Base-by-base conservation (phyloP, 2,797 vertebrate genomes). In the Falco berigora region DNA sequence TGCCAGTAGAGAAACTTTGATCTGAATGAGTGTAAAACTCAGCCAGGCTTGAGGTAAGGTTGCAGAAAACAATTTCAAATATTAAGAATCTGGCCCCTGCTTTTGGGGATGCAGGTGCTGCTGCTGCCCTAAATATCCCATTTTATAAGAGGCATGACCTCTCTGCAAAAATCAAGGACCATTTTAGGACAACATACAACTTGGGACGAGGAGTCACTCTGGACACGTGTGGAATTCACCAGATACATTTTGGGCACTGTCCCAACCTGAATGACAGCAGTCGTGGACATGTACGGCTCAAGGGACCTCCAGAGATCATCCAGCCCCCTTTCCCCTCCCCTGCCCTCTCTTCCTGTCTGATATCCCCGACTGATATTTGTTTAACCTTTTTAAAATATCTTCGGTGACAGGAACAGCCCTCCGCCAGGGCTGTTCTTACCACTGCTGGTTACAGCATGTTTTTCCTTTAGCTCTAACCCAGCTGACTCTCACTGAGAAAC, bases 221-320 rank as follows among this genome's bases (percentile, higher is more conserved):
- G 52, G n/a, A 88, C 93, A 90, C 0, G 32, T 81, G 27, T 81
- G 90, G 92, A 94, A 97, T 96, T 87, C 88, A 95, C 14, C 32
- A 80, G 92, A 93, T 83, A 69, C 44, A 93, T 96, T 96, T 91
- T 95, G 86, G 94, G 94, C 92, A 83, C 93, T 88, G 72, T 18
- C 90, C 87, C 91, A 94, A 14, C 34, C 78, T 88, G 82, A 94
- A 80, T 88, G 78, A 88, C 68, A 55, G 90, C 74, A 74, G 91
- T 30, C 0, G 1, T 73, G 72, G 87, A 94, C 58, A 80, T 92
- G 81, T 95, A 92, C 4, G 38, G 92, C 66, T 92, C 2, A 9
- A 92, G 85, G 81, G 66, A 80, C 53, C 53, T 95, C 36, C 62
- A 82, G 62, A 69, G 76, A 78, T 82, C 23, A 44, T 74, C 49